Base-by-base conservation (phyloP, 1,140 invertebrate species). In the Sinella curviseta region DNA sequence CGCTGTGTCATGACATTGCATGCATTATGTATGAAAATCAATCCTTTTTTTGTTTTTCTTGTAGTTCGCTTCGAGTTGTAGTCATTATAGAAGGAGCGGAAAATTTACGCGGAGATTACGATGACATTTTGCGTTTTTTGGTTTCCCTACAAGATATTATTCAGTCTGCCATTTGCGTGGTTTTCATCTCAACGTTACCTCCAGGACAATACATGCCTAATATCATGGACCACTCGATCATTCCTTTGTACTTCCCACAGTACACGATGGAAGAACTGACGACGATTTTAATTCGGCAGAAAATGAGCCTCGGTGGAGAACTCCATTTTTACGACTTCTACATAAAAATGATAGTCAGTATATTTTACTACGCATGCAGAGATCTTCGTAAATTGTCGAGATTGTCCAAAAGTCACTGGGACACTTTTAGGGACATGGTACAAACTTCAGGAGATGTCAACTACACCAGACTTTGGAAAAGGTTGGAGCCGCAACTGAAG, bases 311-410 rank as follows among this genome's bases (percentile, higher is more conserved):
- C 28, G 65, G 14, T 33, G 31, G 8, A 30, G 36, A 17, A 74
- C 30, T 39, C 33, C 36, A n/a, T n/a, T 75, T 36, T 75, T 30
- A 26, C 24, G 39, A 20, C 3, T 54, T 48, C 20, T 75, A 39
- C 39, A 24, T 75, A 8, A 75, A 75, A 26, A 75, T 75, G 74
- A 54, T 75, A 8, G 39, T 75, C 1, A 75, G 28, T 26, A 54
- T 75, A 26, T 75, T 75, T 75, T 75, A 75, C 31, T 28, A 14
- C 16, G 35, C 17, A 3, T 75, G 34, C 24, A 20, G 74, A n/a
- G 74, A 75, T 26, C 26, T 75, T 8, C 34, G 74, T 16, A 75
- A 75, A 48, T 24, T 75, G 24, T 75, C 31, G 16, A 2, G 74
- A 48, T 35, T 75, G 26, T 12, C 74, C 3, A 17, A 2, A 36